A percentile compares a stretch with the other conserved stretches of the same genome.
Conservation (phyloP, 2,888 invertebrate genomes). For the Augochlorella aurata region DNA sequence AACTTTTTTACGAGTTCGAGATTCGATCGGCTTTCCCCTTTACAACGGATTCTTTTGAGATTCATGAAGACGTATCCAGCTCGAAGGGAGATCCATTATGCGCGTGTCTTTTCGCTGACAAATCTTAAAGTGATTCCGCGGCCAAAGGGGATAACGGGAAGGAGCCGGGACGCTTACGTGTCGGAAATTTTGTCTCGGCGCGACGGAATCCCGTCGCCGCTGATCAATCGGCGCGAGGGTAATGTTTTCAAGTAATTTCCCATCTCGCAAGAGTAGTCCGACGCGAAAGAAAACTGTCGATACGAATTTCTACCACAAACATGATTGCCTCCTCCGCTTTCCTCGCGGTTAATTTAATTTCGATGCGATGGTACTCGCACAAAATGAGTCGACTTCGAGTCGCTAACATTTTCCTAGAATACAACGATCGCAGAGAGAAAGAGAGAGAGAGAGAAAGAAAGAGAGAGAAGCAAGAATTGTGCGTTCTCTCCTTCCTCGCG, state of each 20-base stretch:
- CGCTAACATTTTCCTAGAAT: neutral
- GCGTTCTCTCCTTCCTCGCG: neutral
- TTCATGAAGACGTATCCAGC: conserved; percentile 5
- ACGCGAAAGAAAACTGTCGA: conserved; percentile 6
- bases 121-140: neutral
- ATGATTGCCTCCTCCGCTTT: neutral
- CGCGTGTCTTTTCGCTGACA: neutral
- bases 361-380: neutral
- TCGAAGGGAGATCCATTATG: neutral
- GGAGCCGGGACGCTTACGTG: neutral
- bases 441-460: too few relatives aligned
- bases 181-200: conserved; percentile 28
- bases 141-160: neutral
- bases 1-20: conserved; percentile 30
- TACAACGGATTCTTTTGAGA: conserved; percentile 23
- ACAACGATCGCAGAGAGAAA: neutral
- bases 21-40: conserved; percentile 14
- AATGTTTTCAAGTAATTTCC: neutral
- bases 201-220: neutral
- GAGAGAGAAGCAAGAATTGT: neutral
- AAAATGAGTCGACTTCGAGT: neutral
- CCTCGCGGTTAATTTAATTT: neutral
- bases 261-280: neutral
- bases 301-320: neutral
- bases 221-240: neutral